These are phyloP conservation scores for Apodemia zela DNA, from an alignment of 2,888 invertebrate species.

Conservation along the genomic window DNA sequence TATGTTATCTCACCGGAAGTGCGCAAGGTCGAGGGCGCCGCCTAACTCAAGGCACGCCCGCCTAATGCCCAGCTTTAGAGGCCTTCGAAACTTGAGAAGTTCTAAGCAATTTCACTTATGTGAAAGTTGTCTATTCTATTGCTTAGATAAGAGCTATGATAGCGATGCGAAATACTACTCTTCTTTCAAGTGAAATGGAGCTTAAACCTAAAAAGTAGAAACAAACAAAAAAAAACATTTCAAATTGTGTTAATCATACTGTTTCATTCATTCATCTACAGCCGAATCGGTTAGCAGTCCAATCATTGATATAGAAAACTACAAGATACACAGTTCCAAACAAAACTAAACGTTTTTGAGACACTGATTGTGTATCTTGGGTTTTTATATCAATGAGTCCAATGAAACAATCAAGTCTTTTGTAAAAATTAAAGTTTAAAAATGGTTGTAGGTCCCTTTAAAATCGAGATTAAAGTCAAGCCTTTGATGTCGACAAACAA, in stretches of 20 bases:
- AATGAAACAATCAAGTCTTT: no score
- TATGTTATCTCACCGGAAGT: constrained; percentile 4
- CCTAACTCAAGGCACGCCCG: constrained; percentile 7
- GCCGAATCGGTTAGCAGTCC: no score
- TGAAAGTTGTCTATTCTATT: background rate
- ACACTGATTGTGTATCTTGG: no score
- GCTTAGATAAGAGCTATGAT: background rate
- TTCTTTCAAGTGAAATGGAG: background rate
- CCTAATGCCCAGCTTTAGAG: constrained; percentile 8
- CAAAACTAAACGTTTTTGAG: no score
- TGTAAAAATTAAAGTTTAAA: no score
- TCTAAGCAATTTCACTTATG: background rate
- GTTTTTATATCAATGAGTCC: no score
- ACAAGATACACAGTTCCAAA: no score
- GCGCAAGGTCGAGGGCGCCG: constrained; percentile 14
- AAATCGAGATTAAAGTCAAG: background rate
- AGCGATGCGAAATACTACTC: background rate
- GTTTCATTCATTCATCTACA: no score
- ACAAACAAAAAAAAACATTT: background rate
- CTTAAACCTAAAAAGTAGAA: background rate
- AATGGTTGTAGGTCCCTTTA: background rate
- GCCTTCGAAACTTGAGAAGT: constrained; percentile 10
- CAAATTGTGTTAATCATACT: no score
- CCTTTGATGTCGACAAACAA: background rate
- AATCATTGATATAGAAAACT: no score